Conservation (phyloP, 2,888 invertebrate species). For the Hypomecis punctinalis region DNA sequence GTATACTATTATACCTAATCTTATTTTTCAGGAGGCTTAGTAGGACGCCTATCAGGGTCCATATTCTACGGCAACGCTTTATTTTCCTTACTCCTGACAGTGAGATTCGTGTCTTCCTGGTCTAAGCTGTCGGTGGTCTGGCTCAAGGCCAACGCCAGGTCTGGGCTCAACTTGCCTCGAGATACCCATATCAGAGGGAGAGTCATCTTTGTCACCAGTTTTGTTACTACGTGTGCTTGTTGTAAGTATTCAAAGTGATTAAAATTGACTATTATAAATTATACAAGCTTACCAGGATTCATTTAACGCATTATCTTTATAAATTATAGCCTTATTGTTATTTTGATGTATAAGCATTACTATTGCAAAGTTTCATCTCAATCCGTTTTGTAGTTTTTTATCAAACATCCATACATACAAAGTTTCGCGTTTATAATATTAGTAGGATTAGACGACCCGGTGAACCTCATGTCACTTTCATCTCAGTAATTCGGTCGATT, state of each 20-base stretch:
- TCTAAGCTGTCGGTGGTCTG: slow-evolving; percentile 56
- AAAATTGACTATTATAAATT: no score
- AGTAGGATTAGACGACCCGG: no score
- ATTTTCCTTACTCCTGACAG: slow-evolving; percentile 79
- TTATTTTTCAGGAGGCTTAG: slow-evolving; percentile 57
- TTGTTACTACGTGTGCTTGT: slow-evolving; percentile 57
- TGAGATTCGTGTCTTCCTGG: slow-evolving; percentile 71
- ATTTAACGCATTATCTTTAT: no score
- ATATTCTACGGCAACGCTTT: slow-evolving; percentile 85
- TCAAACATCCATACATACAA: no score
- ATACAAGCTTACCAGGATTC: no score
- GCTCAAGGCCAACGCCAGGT: slow-evolving; percentile 55
- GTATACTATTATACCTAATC: background rate
- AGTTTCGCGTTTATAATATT: no score
- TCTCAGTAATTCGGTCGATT: no score
- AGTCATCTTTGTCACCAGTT: slow-evolving; percentile 52
- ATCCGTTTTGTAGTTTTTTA: no score
- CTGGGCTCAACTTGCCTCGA: slow-evolving; percentile 51
- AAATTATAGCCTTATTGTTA: no score
- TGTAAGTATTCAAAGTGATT: slow-evolving; percentile 49
- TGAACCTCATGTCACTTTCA: no score
- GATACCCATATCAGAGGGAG: slow-evolving; percentile 57
- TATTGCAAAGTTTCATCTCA: no score
- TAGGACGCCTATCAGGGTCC: slow-evolving; percentile 67
- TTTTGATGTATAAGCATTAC: no score